Base-by-base conservation (phyloP, 2,888 invertebrate genomes). In the Neuroscelio doddi region DNA sequence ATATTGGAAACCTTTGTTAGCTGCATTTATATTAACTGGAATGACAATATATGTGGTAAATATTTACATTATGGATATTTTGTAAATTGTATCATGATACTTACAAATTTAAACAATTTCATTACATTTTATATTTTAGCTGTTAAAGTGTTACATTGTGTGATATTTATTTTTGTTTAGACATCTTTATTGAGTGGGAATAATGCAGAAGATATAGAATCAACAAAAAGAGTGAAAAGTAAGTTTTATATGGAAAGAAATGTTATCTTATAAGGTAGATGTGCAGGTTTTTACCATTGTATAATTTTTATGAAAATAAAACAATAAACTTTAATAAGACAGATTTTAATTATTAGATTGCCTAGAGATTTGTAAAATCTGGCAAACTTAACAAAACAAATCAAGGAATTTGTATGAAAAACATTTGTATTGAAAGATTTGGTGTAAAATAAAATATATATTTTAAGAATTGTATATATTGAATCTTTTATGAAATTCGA, bases 1-100 rank as follows among this genome's bases (percentile, higher is more conserved):
- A 14, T 79, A 79, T 50, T 84, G 83, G 83, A 81, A 82, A 63
- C 75, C 79, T 47, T n/a, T 83, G 46, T 58, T 83, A 24, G 76
- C 80, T 21, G 77, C 78, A 3, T 38, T 82, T 24, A 26, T 83
- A 30, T 63, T 84, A 24, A 75, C 82, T 10, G 82, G 84, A 63
- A 76, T 79, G 27, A 73, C 79, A 17, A 68, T 75, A 45, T 78
- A 76, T 38, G 68, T 69, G 67, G 81, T 81, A 71, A 59, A 47
- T 17, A 17, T 30, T 47, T 53, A 47, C 34, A 32, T 15, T 44
- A 14, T 30, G 12, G 30, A 44, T 41, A 16, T n/a, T 49, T 26
- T 30, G 26, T 27, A 8, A 38, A 32, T 39, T n/a, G n/a, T 51
- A 29, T 39, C 45, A 2, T 45, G n/a, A 1, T 14, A 3, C 5